A percentile compares a stretch with the other conserved stretches of the same genome.
phyloP scores from a whole-genome alignment of 92 coral and sea anemone genomes.

The Porites lobata region DNA sequence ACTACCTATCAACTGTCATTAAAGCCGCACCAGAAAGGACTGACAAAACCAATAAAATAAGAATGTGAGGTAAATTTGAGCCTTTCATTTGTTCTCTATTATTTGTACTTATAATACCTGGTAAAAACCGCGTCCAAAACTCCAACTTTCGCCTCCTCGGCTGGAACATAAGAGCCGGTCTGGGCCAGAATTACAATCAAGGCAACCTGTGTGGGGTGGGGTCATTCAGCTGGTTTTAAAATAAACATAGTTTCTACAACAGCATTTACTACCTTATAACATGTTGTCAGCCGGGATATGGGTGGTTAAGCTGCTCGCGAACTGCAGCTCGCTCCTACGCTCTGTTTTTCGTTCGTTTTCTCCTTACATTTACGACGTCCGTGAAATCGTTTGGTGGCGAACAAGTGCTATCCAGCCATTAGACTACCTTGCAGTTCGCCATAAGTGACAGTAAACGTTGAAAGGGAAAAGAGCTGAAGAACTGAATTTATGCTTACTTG shows the following conservation, averaged over 20 bases:
- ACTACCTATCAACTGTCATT: background rate
- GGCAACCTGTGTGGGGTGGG: conserved; percentile 69
- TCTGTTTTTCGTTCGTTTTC: no score
- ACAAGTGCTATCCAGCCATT: background rate
- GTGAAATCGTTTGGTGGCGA: background rate
- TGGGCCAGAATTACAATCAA: conserved; percentile 90
- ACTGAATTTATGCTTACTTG: conserved; percentile 60
- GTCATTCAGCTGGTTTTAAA: background rate
- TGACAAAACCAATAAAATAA: no score
- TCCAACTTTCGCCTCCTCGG: conserved; percentile 68
- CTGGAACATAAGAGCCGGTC: conserved; percentile 90
- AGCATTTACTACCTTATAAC: no score
- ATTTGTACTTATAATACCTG: conserved; percentile 49
- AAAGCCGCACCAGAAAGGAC: background rate
- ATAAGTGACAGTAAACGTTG: background rate
- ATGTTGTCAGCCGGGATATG: no score
- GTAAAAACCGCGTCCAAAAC: conserved; percentile 85
- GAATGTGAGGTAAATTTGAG: background rate
- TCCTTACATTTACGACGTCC: no score
- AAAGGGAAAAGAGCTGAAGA: background rate
- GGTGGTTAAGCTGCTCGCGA: no score
- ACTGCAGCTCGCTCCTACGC: no score
- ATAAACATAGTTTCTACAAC: background rate
- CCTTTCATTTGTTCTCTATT: background rate
- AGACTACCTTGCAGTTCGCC: no score